Evolutionary conservation across 2,113 vertebrate genomes (phyloP), one percentile per base, ranked within the genome.

Genomic region (Sarotherodon lohbergeri): DNA sequence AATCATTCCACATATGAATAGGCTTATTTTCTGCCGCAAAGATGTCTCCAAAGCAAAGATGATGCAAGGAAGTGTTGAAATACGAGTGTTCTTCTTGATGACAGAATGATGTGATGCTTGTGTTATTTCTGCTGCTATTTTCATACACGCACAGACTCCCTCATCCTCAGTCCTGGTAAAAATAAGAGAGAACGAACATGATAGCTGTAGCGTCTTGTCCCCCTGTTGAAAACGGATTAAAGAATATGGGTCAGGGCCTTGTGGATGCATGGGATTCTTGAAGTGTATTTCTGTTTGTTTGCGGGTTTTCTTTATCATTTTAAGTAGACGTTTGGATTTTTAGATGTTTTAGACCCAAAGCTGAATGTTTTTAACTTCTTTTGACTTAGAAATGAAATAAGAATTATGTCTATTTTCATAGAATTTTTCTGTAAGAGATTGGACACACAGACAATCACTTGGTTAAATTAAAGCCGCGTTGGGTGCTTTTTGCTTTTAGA

Each of bases 11-110:
- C 80, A 89, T 94, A 82, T 93, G 84, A 92, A 91, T 66, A 88
- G 91, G 88, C 88, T 94, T 91, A 92, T 93, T 93, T 91, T 87
- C 78, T 68, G 78, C 88, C 68, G 87, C 87, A 94, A 89, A 88
- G 88, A 83, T 88, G 59, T 88, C 78, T 83, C 88, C 76, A 68
- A 81, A 89, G 86, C 89, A 9, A 7, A 57, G 87, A 86, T 92
- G 90, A 94, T 90, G 93, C 91, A 94, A 93, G 82, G 80, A 68
- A 83, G n/a, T 83, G 91, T 83, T 90, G 92, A 89, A 90, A 93
- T 86, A 83, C n/a, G 36, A 90, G 80, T 11, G 13, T 79, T 81
- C 36, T 81, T 16, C 80, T 87, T 73, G 86, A 83, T 94, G 94
- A 93, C 90, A 91, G 94, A 90, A 90, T 89, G 84, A 93, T 90